Evolutionary conservation across 1,140 invertebrate species (phyloP), one percentile per base, ranked within the genome.

Genomic region (Aphidius ervi): DNA sequence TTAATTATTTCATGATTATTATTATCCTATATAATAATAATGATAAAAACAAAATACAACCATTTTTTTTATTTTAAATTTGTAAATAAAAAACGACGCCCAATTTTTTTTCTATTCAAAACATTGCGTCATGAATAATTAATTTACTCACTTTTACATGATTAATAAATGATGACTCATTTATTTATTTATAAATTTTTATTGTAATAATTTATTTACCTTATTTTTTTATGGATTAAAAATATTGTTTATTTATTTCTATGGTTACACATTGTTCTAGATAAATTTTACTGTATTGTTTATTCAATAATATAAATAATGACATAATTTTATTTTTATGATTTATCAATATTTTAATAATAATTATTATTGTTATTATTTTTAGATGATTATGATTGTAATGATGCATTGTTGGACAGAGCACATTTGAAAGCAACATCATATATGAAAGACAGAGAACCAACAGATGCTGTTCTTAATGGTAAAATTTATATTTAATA

Each of bases 401-500:
- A 90, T 73, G 83, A 85, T 63, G 87, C 91, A n/a, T 76, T 94
- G 45, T 77, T 93, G 67, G 85, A 88, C 3, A 82, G 76, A 69
- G 86, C 91, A 65, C 83, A 82, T 56, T 70, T 94, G 42, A 87
- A 81, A 70, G 91, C 91, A 40, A 93, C 92, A 46, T 91, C 91
- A 5, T 88, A 86, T 62, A 79, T 93, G 57, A 81, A 84, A 31
- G 89, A 90, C 62, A 83, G 92, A 75, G 91, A 90, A 59, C 86
- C 92, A 39, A 83, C 89, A 42, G 91, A 93, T 82, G 91, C 91
- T 5, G 84, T 84, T 69, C 78, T 94, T 50, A 85, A 92, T 82
- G 90, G 92, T 94, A 85, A 87, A 37, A 52, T 65, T 46, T 60
- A 31, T 5, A 20, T 23, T 56, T n/a, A 16, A 41, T 9, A 16